Conservation (phyloP, 2,113 vertebrate genomes). For the Brachyhypopomus gauderio region DNA sequence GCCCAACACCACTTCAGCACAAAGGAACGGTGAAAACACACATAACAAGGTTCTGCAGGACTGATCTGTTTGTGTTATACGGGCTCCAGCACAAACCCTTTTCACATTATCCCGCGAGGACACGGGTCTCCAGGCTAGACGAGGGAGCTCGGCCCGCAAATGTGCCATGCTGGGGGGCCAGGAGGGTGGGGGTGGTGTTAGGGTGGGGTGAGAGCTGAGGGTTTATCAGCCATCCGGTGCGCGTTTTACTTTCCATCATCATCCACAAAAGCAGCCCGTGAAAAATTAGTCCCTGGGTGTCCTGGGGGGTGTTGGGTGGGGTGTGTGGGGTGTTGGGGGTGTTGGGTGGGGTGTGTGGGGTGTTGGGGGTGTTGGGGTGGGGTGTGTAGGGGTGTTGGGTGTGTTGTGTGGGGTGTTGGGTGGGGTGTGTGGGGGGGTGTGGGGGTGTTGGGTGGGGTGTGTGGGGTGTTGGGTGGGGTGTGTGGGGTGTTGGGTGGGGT, state of each 20-base stretch:
- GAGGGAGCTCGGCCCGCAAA: too few species aligned
- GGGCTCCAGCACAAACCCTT: not conserved
- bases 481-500: too few species aligned
- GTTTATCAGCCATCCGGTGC: not conserved
- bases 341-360: too few species aligned
- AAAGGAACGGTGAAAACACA: constrained; percentile 9
- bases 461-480: too few species aligned
- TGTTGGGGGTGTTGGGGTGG: too few species aligned
- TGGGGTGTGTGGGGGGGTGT: too few species aligned
- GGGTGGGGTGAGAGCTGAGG: too few species aligned
- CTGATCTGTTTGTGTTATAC: not conserved
- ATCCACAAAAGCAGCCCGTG: not conserved
- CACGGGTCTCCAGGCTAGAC: not conserved
- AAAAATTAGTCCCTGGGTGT: not conserved
- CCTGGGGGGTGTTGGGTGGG: too few species aligned
- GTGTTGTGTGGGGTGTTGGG: too few species aligned
- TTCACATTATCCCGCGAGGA: not conserved
- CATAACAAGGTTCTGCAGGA: constrained; percentile 4
- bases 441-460: not conserved
- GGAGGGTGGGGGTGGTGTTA: not conserved
- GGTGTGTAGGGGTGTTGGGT: too few species aligned
- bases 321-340: too few species aligned
- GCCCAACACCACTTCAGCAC: not conserved
- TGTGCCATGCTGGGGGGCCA: too few species aligned
- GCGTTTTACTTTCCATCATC: not conserved